These are phyloP conservation scores for Drosophila maculinotata DNA, from an alignment of 2,888 invertebrate species.

Conservation along the genomic window DNA sequence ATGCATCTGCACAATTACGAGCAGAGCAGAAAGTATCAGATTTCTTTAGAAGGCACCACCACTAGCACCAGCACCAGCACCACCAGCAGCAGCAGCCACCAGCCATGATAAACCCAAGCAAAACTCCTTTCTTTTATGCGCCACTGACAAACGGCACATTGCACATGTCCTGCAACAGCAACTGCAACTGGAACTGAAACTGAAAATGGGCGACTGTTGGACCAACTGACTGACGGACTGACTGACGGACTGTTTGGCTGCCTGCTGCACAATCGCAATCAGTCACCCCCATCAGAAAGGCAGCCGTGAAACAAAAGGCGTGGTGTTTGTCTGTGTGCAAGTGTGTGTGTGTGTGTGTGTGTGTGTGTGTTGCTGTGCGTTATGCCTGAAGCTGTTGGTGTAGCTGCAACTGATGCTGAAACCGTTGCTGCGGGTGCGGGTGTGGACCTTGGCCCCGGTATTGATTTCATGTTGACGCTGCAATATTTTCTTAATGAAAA, in stretches of 20 bases:
- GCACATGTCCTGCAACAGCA: constrained; percentile 71
- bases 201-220: constrained; percentile 38
- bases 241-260: constrained; percentile 31
- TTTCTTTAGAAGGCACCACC: constrained; percentile 66
- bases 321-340: constrained; percentile 46
- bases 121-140: constrained; percentile 80
- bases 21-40: constrained; percentile 71
- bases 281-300: constrained; percentile 81
- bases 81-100: constrained; percentile 52
- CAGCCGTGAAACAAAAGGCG: constrained; percentile 74
- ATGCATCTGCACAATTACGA: constrained; percentile 80
- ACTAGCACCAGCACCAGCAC: constrained; percentile 15
- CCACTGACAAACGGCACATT: constrained; percentile 81
- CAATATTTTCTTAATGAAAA: constrained; percentile 81
- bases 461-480: constrained; percentile 81
- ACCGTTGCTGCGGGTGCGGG: constrained; percentile 45
- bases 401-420: constrained; percentile 47
- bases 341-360: constrained; percentile 16
- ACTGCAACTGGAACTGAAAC: constrained; percentile 26
- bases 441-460: constrained; percentile 74
- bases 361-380: too few relatives aligned
- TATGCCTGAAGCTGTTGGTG: constrained; percentile 20
- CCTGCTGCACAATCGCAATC: constrained; percentile 73
- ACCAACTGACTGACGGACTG: constrained; percentile 18
- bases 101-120: constrained; percentile 49